phyloP scores from a whole-genome alignment of 2,888 invertebrate species.

The Drosophila mulleri region DNA sequence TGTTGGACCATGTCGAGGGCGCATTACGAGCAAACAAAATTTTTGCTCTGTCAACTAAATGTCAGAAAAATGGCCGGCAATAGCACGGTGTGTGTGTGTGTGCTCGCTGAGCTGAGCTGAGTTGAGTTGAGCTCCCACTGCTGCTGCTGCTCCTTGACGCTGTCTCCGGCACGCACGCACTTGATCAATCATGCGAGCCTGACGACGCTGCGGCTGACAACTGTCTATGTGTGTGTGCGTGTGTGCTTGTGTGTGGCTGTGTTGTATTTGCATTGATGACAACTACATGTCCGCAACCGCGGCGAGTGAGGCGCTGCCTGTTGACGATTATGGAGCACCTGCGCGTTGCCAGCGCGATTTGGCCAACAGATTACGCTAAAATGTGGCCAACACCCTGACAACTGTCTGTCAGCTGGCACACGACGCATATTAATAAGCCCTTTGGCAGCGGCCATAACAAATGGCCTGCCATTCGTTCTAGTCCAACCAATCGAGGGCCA shows the following conservation, averaged over 20 bases:
- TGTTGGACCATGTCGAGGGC: conserved; percentile 56
- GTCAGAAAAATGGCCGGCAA: conserved; percentile 75
- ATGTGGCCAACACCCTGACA: conserved; percentile 40
- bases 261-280: conserved; percentile 77
- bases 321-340: conserved; percentile 76
- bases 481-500: conserved; percentile 64
- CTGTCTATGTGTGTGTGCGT: conserved; percentile 28
- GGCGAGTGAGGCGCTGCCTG: conserved; percentile 25
- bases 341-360: conserved; percentile 41
- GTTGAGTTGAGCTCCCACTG: conserved; percentile 3
- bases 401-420: conserved; percentile 58
- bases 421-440: conserved; percentile 73
- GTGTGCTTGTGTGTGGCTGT: conserved; percentile 17
- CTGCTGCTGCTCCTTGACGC: conserved; percentile 47
- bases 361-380: conserved; percentile 50
- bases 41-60: conserved; percentile 79
- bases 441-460: conserved; percentile 71
- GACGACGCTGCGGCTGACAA: conserved; percentile 61
- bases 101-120: conserved; percentile 29
- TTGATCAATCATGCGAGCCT: conserved; percentile 76
- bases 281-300: conserved; percentile 71
- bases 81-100: conserved; percentile 21
- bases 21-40: conserved; percentile 75
- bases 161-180: conserved; percentile 74
- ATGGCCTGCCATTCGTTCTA: conserved; percentile 69